Percentiles rank a stretch among this genome's conserved stretches.
Evolutionary conservation across 2,797 vertebrate species (phyloP).

Genomic region (Lateolabrax maculatus): DNA sequence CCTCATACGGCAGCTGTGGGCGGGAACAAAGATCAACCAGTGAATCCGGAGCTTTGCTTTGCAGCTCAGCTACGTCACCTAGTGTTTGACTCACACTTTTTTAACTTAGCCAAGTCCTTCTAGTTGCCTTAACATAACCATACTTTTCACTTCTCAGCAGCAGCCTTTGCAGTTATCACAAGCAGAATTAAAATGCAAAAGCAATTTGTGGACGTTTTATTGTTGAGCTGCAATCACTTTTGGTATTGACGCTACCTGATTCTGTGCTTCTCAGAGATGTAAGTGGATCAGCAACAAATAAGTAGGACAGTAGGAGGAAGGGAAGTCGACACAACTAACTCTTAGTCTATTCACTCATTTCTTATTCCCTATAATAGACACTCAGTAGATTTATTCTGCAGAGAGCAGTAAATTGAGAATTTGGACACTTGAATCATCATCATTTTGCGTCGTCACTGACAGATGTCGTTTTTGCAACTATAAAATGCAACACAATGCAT

Average conservation of each 20-base stretch:
- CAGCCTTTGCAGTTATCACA: neutral
- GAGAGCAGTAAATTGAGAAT: neutral
- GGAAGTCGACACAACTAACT: neutral
- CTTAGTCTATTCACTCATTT: neutral
- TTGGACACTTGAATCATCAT: neutral
- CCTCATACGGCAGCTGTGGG: conserved; percentile 21
- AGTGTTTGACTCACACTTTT: conserved; percentile 3
- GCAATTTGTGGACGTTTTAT: neutral
- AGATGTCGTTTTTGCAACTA: neutral
- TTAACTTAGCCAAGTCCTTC: conserved; percentile 6
- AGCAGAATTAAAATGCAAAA: neutral
- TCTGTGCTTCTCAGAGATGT: neutral
- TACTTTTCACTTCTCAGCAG: neutral
- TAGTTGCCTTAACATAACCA: neutral
- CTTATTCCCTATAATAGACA: neutral
- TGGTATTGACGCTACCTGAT: conserved; percentile 5
- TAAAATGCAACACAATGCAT: neutral
- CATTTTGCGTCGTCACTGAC: conserved; percentile 1
- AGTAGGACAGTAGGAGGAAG: neutral
- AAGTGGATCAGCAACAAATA: conserved; percentile 26
- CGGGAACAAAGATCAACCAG: conserved; percentile 30
- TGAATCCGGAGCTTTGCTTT: conserved; percentile 27
- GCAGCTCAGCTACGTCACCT: conserved; percentile 3
- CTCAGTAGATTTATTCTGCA: neutral
- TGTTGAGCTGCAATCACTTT: neutral